These are phyloP conservation scores for Watersipora subatra DNA, from an alignment of 1,140 invertebrate genomes.

Conservation along the genomic window DNA sequence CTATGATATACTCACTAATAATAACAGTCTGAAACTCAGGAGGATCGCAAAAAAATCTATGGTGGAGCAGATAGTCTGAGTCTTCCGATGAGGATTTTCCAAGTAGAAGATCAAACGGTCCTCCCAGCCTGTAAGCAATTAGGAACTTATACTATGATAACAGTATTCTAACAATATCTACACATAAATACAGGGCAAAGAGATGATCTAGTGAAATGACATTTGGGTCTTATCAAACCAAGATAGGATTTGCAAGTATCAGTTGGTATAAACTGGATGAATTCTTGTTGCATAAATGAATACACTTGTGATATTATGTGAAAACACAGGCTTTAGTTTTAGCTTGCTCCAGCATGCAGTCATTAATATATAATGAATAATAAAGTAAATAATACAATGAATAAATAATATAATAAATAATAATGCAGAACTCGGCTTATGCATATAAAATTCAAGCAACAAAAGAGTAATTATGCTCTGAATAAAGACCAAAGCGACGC, in stretches of 20 bases:
- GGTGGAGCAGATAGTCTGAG: conserved; percentile 47
- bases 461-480: too few relatives aligned
- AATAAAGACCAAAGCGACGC: too few relatives aligned
- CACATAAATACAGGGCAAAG: conserved; percentile 48
- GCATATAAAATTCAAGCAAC: too few relatives aligned
- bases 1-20: conserved; percentile 51
- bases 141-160: background rate
- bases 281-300: background rate
- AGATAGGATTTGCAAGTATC: background rate
- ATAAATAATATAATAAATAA: too few relatives aligned
- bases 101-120: conserved; percentile 69
- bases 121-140: conserved; percentile 60
- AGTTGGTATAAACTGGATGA: background rate
- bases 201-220: conserved; percentile 11
- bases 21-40: conserved; percentile 61
- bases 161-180: background rate
- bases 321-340: too few relatives aligned
- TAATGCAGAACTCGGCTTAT: too few relatives aligned
- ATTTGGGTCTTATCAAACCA: conserved; percentile 4
- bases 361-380: too few relatives aligned
- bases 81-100: conserved; percentile 49
- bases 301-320: too few relatives aligned
- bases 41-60: conserved; percentile 78
- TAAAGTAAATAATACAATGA: too few relatives aligned
- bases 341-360: too few relatives aligned